These are phyloP conservation scores for Luidia sarsii DNA, from an alignment of 53 echinoderm and acorn worm species.

Conservation along the genomic window DNA sequence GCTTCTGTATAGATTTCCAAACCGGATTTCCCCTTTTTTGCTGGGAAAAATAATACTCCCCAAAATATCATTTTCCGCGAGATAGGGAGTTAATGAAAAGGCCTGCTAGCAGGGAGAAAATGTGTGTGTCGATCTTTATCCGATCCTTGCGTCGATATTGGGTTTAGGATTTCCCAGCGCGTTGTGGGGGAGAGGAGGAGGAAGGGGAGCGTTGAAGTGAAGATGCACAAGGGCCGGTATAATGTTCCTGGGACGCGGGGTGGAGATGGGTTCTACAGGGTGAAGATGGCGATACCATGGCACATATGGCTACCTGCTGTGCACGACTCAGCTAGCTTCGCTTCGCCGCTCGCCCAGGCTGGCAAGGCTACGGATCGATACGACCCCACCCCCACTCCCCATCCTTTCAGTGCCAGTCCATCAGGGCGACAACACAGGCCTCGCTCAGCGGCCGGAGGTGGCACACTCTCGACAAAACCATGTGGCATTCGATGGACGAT, in stretches of 20 bases:
- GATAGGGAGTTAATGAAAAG: slow-evolving; percentile 33
- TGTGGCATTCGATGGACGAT: background rate
- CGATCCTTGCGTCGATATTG: slow-evolving; percentile 34
- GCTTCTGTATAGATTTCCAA: slow-evolving; percentile 44
- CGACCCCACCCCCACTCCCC: too few relatives aligned
- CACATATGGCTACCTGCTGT: background rate
- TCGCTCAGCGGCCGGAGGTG: background rate
- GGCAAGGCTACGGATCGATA: slow-evolving; percentile 11
- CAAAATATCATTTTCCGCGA: slow-evolving; percentile 45
- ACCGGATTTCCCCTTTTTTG: slow-evolving; percentile 31
- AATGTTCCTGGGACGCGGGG: too few relatives aligned
- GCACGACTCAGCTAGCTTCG: background rate
- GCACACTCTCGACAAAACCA: background rate
- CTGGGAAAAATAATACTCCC: slow-evolving; percentile 50
- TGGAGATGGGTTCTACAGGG: background rate
- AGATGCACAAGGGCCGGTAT: slow-evolving; percentile 21
- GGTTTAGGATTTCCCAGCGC: slow-evolving; percentile 49
- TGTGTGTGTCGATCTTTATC: slow-evolving; percentile 26
- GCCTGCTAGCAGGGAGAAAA: background rate
- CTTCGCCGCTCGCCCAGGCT: background rate
- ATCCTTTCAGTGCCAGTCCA: too few relatives aligned
- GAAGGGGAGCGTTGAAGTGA: slow-evolving; percentile 9
- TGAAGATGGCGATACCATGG: background rate
- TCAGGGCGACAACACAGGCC: slow-evolving; percentile 12
- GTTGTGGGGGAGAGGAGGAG: background rate